A percentile compares a stretch with the other conserved stretches of the same genome.
These are phyloP conservation scores for Acronicta leporina DNA, from an alignment of 2,888 invertebrate species.

Conservation along the genomic window DNA sequence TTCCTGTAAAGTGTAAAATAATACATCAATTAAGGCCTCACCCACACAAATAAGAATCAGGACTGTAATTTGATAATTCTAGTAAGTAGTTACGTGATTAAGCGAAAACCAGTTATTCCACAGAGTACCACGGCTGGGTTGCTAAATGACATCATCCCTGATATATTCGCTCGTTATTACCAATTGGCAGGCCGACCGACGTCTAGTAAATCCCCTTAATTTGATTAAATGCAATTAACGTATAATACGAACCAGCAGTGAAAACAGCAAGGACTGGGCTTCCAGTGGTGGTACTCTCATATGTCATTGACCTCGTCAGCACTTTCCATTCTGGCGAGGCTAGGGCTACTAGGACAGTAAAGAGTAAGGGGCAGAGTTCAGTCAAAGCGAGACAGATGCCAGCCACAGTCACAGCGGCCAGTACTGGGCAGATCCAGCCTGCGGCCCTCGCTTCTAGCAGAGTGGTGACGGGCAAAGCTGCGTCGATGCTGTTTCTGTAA, in stretches of 20 bases:
- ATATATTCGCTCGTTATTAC: slow-evolving; percentile 48
- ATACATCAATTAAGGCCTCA: slow-evolving; percentile 46
- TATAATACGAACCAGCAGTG: slow-evolving; percentile 84
- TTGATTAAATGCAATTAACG: slow-evolving; percentile 7
- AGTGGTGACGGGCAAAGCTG: slow-evolving; percentile 89
- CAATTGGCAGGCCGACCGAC: slow-evolving; percentile 45
- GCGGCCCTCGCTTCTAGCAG: slow-evolving; percentile 89
- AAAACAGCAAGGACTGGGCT: slow-evolving; percentile 91
- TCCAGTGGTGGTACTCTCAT: slow-evolving; percentile 89
- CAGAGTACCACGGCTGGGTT: slow-evolving; percentile 39
- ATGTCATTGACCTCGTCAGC: slow-evolving; percentile 89
- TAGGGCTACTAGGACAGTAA: slow-evolving; percentile 86
- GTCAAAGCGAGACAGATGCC: slow-evolving; percentile 90
- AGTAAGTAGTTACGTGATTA: slow-evolving; percentile 46
- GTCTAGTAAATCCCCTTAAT: slow-evolving; percentile 11
- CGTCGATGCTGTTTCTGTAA: slow-evolving; percentile 87
- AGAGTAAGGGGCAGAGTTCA: slow-evolving; percentile 89
- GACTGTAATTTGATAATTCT: slow-evolving; percentile 51
- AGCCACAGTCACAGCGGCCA: slow-evolving; percentile 89
- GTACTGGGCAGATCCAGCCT: slow-evolving; percentile 89
- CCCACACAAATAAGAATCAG: slow-evolving; percentile 50
- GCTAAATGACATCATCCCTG: slow-evolving; percentile 50
- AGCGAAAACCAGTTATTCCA: slow-evolving; percentile 47
- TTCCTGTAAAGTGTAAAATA: slow-evolving; percentile 79
- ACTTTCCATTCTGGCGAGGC: slow-evolving; percentile 91